phyloP scores from a whole-genome alignment of 2,797 vertebrate genomes.

The Spondyliosoma cantharus region DNA sequence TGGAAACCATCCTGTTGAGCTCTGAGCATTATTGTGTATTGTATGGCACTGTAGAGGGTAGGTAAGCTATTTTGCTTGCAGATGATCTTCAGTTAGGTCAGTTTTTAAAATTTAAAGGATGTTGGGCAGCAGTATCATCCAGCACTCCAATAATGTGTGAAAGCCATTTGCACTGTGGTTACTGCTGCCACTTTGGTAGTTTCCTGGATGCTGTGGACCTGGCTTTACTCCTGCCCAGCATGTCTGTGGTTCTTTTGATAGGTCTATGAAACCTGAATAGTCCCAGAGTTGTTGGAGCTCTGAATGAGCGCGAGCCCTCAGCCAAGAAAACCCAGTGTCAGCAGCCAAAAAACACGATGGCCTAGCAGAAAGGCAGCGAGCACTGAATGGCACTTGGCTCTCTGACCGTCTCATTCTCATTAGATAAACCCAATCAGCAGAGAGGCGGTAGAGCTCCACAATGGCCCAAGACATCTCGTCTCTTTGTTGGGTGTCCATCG shows the following conservation, averaged over 20 bases:
- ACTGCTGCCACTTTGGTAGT: constrained; percentile 42
- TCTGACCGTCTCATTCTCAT: constrained; percentile 50
- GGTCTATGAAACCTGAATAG: constrained; percentile 78
- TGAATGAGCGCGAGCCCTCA: constrained; percentile 63
- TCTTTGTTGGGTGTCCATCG: constrained; percentile 41
- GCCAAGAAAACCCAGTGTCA: constrained; percentile 66
- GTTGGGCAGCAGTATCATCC: constrained; percentile 2
- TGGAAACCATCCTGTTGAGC: not conserved
- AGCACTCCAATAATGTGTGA: constrained; percentile 42
- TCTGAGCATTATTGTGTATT: not conserved
- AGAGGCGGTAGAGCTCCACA: constrained; percentile 29
- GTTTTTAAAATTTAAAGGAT: not conserved
- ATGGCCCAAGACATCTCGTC: constrained; percentile 41
- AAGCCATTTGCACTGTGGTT: constrained; percentile 46
- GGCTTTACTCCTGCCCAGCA: constrained; percentile 51
- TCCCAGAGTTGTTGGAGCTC: constrained; percentile 66
- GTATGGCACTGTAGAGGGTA: no score
- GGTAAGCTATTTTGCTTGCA: not conserved
- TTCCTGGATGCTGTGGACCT: constrained; percentile 59
- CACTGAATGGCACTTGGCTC: constrained; percentile 67
- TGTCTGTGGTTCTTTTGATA: constrained; percentile 76
- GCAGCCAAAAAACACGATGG: constrained; percentile 64
- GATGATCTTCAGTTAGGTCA: not conserved
- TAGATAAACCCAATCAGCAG: constrained; percentile 69
- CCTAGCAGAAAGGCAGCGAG: constrained; percentile 47